phyloP scores from a whole-genome alignment of 2,113 vertebrate species.

The Hippocampus mohnikei region DNA sequence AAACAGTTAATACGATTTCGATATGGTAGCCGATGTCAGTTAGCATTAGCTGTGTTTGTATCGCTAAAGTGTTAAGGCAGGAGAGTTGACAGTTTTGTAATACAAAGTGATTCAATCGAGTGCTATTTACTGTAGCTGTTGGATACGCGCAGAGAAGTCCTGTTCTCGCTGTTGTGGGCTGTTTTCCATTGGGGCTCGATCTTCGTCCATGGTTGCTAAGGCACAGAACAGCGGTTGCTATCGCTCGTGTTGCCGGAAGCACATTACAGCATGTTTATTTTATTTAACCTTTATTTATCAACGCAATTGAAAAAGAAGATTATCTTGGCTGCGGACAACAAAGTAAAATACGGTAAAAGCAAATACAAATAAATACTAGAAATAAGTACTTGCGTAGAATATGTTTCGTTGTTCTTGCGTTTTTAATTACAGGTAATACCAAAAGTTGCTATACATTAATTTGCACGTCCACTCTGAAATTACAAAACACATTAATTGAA shows the following conservation, averaged over 20 bases:
- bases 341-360: no score
- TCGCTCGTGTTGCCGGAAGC: background rate
- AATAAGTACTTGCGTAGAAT: no score
- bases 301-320: no score
- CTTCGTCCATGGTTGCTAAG: constrained; percentile 48
- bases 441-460: background rate
- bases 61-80: background rate
- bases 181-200: background rate
- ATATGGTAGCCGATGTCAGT: background rate
- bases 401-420: background rate
- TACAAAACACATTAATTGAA: background rate
- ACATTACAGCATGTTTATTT: background rate
- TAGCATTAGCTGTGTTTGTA: background rate
- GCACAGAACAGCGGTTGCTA: constrained; percentile 41
- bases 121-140: constrained; percentile 43
- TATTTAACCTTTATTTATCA: background rate
- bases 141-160: constrained; percentile 8
- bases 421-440: no score
- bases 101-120: no score
- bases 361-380: no score
- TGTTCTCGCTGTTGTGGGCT: background rate
- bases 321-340: no score
- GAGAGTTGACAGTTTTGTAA: background rate
- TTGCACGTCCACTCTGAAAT: background rate
- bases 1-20: background rate